These are phyloP conservation scores for Thalassarche chlororhynchos DNA, from an alignment of 2,113 vertebrate genomes.

Conservation along the genomic window DNA sequence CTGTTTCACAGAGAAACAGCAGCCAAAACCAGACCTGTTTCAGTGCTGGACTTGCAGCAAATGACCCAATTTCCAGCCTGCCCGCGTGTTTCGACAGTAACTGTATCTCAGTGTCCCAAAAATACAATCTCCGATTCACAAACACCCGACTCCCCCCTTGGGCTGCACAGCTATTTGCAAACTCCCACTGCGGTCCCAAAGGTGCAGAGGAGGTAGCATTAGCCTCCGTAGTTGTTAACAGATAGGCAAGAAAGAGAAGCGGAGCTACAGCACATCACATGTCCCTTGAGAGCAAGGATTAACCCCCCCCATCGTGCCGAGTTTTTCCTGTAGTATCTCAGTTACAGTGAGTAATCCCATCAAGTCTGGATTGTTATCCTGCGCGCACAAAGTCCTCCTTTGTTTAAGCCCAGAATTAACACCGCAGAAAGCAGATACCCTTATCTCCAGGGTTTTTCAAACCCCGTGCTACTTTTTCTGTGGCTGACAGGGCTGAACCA, in stretches of 20 bases:
- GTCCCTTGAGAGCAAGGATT: background rate
- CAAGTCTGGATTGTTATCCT: background rate
- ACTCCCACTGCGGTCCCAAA: background rate
- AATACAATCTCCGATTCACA: background rate
- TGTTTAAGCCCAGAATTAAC: background rate
- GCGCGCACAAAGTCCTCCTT: background rate
- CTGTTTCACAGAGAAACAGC: background rate
- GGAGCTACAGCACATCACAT: fast-evolving
- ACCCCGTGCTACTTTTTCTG: background rate
- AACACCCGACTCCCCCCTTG: fast-evolving
- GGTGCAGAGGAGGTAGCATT: background rate
- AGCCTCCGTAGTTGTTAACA: fast-evolving
- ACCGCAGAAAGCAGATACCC: background rate
- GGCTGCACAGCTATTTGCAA: background rate
- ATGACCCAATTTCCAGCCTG: background rate
- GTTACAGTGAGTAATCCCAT: background rate
- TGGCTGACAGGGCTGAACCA: background rate
- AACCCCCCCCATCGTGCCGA: fast-evolving
- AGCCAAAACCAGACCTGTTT: background rate
- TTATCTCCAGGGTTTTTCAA: background rate
- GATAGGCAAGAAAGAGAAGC: background rate
- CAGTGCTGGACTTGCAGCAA: background rate
- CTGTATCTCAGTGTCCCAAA: background rate
- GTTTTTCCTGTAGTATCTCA: background rate
- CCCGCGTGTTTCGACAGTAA: fast-evolving